Percentiles rank a stretch among this genome's conserved stretches.
Conservation (phyloP, 2,113 vertebrate species). For the Tachysurus fulvidraco region DNA sequence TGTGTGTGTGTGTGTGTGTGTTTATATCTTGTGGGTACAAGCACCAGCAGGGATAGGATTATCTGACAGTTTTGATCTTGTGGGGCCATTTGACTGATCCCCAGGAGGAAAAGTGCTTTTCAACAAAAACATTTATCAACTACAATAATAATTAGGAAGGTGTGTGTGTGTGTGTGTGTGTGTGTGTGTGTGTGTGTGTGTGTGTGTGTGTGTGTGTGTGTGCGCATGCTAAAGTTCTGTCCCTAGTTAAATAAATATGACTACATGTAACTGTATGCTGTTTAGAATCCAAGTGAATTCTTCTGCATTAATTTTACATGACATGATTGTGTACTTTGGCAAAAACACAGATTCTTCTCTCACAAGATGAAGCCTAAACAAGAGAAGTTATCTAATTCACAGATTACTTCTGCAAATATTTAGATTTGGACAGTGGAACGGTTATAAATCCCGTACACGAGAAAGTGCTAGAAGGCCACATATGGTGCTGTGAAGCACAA, state of each 20-base stretch:
- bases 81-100: background rate
- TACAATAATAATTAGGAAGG: slow-evolving; percentile 2
- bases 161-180: background rate
- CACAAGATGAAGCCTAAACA: background rate
- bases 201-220: slow-evolving; percentile 5
- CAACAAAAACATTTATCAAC: background rate
- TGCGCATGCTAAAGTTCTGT: background rate
- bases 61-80: background rate
- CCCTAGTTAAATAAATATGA: background rate
- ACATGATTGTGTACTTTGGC: slow-evolving; percentile 19
- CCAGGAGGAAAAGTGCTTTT: slow-evolving; percentile 2
- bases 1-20: background rate
- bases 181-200: slow-evolving; percentile 1
- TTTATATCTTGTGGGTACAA: background rate
- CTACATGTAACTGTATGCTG: background rate
- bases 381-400: slow-evolving; percentile 13
- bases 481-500: background rate
- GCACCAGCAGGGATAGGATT: background rate
- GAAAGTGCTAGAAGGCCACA: slow-evolving; percentile 16
- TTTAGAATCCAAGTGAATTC: slow-evolving; percentile 16
- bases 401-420: slow-evolving; percentile 25
- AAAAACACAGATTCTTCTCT: background rate
- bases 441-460: slow-evolving; percentile 2
- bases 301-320: background rate
- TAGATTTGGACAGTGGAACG: background rate